Conservation (phyloP, 2,888 invertebrate genomes). For the Portevinia maculata region DNA sequence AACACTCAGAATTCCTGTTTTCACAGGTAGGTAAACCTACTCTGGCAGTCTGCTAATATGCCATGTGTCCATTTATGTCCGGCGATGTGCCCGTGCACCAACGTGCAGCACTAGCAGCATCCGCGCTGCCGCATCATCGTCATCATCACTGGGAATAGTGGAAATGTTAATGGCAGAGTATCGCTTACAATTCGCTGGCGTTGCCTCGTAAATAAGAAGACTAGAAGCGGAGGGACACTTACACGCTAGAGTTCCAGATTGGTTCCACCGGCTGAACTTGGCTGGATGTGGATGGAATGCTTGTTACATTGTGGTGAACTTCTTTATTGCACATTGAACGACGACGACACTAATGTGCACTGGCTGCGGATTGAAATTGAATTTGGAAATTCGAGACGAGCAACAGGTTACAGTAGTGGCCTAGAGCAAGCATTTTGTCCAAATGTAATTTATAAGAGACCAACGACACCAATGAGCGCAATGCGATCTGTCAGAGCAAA, state of each 20-base stretch:
- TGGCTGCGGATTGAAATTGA: slow-evolving; percentile 42
- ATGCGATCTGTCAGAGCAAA: slow-evolving; percentile 14
- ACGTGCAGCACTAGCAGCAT: slow-evolving; percentile 20
- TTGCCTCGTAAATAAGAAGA: slow-evolving; percentile 67
- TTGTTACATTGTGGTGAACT: slow-evolving; percentile 28
- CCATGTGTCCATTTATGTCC: slow-evolving; percentile 70
- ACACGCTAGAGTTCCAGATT: slow-evolving; percentile 51
- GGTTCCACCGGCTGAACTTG: slow-evolving; percentile 41
- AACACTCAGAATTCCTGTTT: slow-evolving; percentile 68
- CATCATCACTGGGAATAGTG: slow-evolving; percentile 51
- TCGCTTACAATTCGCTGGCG: slow-evolving; percentile 63
- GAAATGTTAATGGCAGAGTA: slow-evolving; percentile 67
- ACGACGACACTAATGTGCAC: slow-evolving; percentile 19
- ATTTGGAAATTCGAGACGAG: slow-evolving; percentile 40
- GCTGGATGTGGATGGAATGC: slow-evolving; percentile 1
- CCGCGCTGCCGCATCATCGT: slow-evolving; percentile 28
- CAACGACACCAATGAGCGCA: slow-evolving; percentile 42
- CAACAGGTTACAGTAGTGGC: slow-evolving; percentile 34
- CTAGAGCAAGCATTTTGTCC: slow-evolving; percentile 42
- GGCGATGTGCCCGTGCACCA: slow-evolving; percentile 11
- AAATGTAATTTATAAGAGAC: slow-evolving; percentile 43
- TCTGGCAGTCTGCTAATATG: slow-evolving; percentile 60
- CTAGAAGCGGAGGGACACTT: slow-evolving; percentile 61
- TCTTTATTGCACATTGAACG: slow-evolving; percentile 26
- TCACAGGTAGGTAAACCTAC: slow-evolving; percentile 64